Percentiles rank a stretch among this genome's conserved stretches.
Evolutionary conservation across 1,140 invertebrate species (phyloP).

Genomic region (Acromyrmex charruanus): DNA sequence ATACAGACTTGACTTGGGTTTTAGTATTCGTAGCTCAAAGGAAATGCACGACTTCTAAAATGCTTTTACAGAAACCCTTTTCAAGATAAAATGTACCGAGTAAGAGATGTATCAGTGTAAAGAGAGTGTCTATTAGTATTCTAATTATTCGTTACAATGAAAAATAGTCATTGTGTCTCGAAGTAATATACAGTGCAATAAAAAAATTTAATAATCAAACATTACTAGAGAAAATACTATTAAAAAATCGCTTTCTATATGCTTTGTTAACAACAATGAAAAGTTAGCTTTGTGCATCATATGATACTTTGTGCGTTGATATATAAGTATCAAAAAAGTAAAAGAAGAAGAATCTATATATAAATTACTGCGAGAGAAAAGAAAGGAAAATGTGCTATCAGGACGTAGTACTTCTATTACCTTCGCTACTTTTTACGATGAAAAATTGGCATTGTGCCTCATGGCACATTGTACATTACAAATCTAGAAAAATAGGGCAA

Average conservation of each 20-base stretch:
- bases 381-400: neutral
- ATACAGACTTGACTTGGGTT: slow-evolving; percentile 1
- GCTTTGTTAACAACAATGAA: neutral
- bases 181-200: neutral
- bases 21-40: slow-evolving; percentile 1
- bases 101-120: neutral
- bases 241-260: neutral
- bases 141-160: neutral
- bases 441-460: slow-evolving; percentile 15
- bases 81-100: neutral
- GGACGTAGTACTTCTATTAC: neutral
- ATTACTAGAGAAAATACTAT: slow-evolving; percentile 5
- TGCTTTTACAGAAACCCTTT: neutral
- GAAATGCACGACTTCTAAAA: neutral
- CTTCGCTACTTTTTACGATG: neutral
- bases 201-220: neutral
- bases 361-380: neutral
- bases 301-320: neutral
- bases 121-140: slow-evolving; percentile 25
- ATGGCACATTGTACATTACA: neutral
- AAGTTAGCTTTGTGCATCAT: slow-evolving; percentile 6
- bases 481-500: neutral
- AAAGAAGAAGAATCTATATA: slow-evolving; percentile 4
- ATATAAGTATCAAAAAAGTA: slow-evolving; percentile 2
- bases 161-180: slow-evolving; percentile 16